phyloP scores from a whole-genome alignment of 1,140 invertebrate species.

The Melanaphis sacchari region DNA sequence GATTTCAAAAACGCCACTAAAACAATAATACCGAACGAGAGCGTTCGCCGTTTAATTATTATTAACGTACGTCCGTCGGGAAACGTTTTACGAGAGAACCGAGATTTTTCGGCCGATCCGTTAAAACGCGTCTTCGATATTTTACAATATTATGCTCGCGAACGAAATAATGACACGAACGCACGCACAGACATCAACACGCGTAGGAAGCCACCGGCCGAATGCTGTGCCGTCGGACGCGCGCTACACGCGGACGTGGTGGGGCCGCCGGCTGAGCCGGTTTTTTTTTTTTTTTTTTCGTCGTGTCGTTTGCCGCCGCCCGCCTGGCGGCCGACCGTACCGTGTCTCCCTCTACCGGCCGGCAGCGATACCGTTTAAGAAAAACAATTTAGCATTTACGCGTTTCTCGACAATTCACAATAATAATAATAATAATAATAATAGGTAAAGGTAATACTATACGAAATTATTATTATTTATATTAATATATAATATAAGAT shows the following conservation, averaged over 20 bases:
- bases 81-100: not conserved
- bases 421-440: no score
- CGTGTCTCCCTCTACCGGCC: conserved; percentile 39
- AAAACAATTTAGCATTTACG: not conserved
- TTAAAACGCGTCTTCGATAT: no score
- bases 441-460: no score
- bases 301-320: not conserved
- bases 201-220: not conserved
- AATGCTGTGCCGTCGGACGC: conserved; percentile 41
- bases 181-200: conserved; percentile 29
- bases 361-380: not conserved
- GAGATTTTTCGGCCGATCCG: not conserved
- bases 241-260: conserved; percentile 48
- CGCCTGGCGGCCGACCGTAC: conserved; percentile 19
- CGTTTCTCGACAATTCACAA: not conserved
- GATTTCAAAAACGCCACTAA: not conserved
- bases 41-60: no score
- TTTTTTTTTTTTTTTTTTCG: no score
- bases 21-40: no score
- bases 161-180: not conserved
- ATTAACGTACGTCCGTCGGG: no score
- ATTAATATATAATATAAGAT: not conserved
- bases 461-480: not conserved
- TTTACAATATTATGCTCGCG: not conserved
- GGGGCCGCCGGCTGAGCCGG: conserved; percentile 51